Evolutionary conservation across 2,797 vertebrate genomes (phyloP), one percentile per base, ranked within the genome.

Genomic region (Gymnopithys bicolor): DNA sequence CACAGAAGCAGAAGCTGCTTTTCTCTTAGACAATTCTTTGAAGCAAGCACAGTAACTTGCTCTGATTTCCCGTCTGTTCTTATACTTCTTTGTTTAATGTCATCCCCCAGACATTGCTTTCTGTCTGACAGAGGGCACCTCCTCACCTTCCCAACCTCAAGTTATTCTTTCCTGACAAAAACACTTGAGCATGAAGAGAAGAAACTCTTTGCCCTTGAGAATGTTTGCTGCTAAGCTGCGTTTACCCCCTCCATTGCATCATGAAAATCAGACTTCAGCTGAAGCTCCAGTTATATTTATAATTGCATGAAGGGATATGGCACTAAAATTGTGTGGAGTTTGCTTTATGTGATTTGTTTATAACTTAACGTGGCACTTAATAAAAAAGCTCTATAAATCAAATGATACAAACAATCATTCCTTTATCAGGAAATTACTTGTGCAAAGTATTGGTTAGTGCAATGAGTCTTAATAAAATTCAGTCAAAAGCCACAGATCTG

Each of bases 401-500:
- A 84, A 78, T 55, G 71, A 75, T 94, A 58, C 33, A 91, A 95
- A 92, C 78, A 94, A 89, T 94, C 69, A 45, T 87, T 85, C 78
- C 28, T 93, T 93, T 93, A 95, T 88, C 82, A 89, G 96, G 95
- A 94, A 95, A 96, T 97, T 95, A 87, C 84, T 87, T 89, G 76
- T 52, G 74, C 91, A 78, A 95, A 87, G 60, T 86, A 82, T 84
- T 90, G 76, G 79, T 94, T 93, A 81, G 79, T 76, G 75, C 82
- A 92, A 94, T 62, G 59, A 70, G 39, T 73, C 91, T 95, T 93
- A 79, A 90, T 86, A 77, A 88, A 79, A 94, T 96, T 89, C 32
- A 37, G 81, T 69, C 79, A 80, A 84, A 93, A 95, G 69, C 78
- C 80, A 43, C 91, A 63, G 35, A 90, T 62, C 77, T 78, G 41